Evolutionary conservation across 2,888 invertebrate genomes (phyloP).

Genomic region (Tridacna gigas): DNA sequence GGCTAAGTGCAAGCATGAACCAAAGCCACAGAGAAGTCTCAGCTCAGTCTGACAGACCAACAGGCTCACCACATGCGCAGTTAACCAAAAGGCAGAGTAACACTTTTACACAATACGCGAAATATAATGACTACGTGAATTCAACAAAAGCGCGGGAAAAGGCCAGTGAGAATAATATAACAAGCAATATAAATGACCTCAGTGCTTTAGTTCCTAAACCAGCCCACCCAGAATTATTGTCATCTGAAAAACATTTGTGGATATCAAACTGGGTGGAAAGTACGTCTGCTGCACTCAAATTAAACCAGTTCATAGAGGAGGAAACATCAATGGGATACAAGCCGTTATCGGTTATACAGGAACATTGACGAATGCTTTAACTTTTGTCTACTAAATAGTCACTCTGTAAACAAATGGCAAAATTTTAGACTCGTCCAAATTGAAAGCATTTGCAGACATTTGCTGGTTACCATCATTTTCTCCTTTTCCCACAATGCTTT

Average conservation of each 20-base stretch:
- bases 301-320: constrained; percentile 32
- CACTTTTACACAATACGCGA: constrained; percentile 61
- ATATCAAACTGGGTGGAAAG: constrained; percentile 63
- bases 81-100: constrained; percentile 35
- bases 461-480: no score
- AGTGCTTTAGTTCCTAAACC: constrained; percentile 55
- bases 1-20: constrained; percentile 33
- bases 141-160: constrained; percentile 54
- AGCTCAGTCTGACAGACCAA: constrained; percentile 45
- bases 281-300: constrained; percentile 56
- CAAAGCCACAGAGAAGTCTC: constrained; percentile 23
- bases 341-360: constrained; percentile 59
- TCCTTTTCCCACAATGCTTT: no score
- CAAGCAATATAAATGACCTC: constrained; percentile 52
- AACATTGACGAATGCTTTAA: constrained; percentile 35
- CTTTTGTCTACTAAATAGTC: not conserved
- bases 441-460: no score
- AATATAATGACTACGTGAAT: constrained; percentile 61
- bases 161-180: constrained; percentile 48
- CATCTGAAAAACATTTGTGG: constrained; percentile 61
- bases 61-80: constrained; percentile 7
- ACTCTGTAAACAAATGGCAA: not conserved
- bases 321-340: constrained; percentile 26
- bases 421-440: not conserved
- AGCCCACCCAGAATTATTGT: constrained; percentile 34